Evolutionary conservation across 2,797 vertebrate genomes (phyloP).

Genomic region (Xiphorhynchus erythropygius): DNA sequence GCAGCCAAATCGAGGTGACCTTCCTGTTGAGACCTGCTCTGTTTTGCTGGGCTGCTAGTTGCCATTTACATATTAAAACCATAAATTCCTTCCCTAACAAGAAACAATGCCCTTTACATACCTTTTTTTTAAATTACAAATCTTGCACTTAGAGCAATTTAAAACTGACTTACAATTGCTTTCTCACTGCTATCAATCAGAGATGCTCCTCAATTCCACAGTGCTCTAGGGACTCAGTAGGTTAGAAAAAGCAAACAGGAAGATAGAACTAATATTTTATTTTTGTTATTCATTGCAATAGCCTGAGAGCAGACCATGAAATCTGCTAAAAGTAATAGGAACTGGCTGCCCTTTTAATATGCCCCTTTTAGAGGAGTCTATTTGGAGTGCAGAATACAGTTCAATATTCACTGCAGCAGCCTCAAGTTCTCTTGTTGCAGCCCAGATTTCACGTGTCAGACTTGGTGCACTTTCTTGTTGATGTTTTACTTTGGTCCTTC

Average conservation of each 20-base stretch:
- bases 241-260: constrained; percentile 26
- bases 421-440: neutral
- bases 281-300: constrained; percentile 17
- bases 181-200: constrained; percentile 13
- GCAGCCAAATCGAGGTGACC: neutral
- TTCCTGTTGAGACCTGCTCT: neutral
- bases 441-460: neutral
- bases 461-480: neutral
- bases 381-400: neutral
- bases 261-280: constrained; percentile 32
- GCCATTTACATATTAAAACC: neutral
- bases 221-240: constrained; percentile 1
- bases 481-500: neutral
- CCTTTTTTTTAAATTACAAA: neutral
- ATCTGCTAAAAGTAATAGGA: constrained; percentile 17
- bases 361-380: neutral
- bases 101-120: neutral
- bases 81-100: neutral
- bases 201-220: constrained; percentile 3
- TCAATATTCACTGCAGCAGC: neutral
- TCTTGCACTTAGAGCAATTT: neutral
- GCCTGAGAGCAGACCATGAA: constrained; percentile 23
- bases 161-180: neutral
- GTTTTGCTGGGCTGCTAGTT: neutral
- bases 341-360: neutral